phyloP scores from a whole-genome alignment of 2,888 invertebrate species.

The Agonopterix subpropinquella region DNA sequence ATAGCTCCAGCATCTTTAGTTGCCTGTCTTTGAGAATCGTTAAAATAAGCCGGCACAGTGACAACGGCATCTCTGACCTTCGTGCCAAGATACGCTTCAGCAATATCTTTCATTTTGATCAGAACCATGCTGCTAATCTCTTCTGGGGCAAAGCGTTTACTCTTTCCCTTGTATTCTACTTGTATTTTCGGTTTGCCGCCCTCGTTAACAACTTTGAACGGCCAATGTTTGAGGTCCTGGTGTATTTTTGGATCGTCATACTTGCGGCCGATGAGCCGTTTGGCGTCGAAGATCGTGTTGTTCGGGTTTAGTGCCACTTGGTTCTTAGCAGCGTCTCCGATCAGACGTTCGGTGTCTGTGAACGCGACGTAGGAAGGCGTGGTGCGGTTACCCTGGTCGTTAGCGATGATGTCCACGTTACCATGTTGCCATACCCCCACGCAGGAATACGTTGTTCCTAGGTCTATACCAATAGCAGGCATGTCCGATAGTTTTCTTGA shows the following conservation, averaged over 20 bases:
- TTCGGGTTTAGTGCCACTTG: conserved; percentile 82
- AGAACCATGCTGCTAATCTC: conserved; percentile 82
- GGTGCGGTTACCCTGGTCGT: conserved; percentile 81
- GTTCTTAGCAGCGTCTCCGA: conserved; percentile 82
- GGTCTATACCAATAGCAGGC: conserved; percentile 71
- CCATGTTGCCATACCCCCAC: conserved; percentile 76
- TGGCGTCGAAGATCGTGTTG: conserved; percentile 88
- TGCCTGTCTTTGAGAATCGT: conserved; percentile 83
- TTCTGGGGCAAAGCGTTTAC: conserved; percentile 79
- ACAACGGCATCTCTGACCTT: conserved; percentile 82
- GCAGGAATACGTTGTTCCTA: conserved; percentile 74
- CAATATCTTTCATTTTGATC: conserved; percentile 76
- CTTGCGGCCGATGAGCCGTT: conserved; percentile 87
- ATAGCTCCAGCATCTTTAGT: conserved; percentile 88
- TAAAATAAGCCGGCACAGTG: conserved; percentile 88
- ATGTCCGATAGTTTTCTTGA: conserved; percentile 21
- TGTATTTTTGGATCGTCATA: conserved; percentile 85
- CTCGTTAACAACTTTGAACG: conserved; percentile 82
- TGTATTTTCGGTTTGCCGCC: conserved; percentile 80
- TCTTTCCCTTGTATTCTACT: conserved; percentile 78
- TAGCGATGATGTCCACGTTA: conserved; percentile 83
- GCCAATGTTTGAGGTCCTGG: conserved; percentile 88
- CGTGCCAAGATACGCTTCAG: conserved; percentile 82
- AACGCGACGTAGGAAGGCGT: conserved; percentile 86
- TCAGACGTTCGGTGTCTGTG: conserved; percentile 76